phyloP scores from a whole-genome alignment of 2,888 invertebrate species.

The Tenthredo mesomela region DNA sequence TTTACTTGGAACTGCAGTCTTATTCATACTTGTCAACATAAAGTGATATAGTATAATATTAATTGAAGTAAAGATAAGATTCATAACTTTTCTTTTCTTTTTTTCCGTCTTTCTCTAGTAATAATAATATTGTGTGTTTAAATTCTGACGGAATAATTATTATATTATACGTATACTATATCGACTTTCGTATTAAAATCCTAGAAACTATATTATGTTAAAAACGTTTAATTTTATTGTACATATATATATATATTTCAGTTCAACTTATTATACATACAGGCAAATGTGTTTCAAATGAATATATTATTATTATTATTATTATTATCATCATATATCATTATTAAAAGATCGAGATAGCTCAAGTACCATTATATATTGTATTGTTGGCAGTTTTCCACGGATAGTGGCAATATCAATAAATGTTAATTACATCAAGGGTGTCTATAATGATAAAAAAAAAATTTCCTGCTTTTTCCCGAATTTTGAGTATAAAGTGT shows the following conservation, averaged over 20 bases:
- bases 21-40: slow-evolving; percentile 15
- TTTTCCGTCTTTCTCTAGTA: background rate
- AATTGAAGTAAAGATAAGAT: background rate
- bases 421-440: slow-evolving; percentile 51
- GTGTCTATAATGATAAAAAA: background rate
- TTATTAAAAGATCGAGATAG: slow-evolving; percentile 43
- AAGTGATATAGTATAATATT: slow-evolving; percentile 17
- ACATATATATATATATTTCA: background rate
- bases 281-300: background rate
- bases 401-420: slow-evolving; percentile 49
- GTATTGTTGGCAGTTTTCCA: slow-evolving; percentile 51
- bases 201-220: background rate
- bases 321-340: background rate
- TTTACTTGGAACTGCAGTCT: slow-evolving; percentile 25
- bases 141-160: background rate
- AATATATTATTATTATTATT: slow-evolving; percentile 25
- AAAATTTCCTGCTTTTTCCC: background rate
- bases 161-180: too few relatives aligned
- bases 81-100: background rate
- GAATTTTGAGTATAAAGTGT: background rate
- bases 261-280: background rate
- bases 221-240: background rate
- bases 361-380: slow-evolving; percentile 50
- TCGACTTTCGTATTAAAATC: background rate
- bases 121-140: background rate